Conservation (phyloP, 2,797 vertebrate genomes). For the Melanotaenia maccullochi region DNA sequence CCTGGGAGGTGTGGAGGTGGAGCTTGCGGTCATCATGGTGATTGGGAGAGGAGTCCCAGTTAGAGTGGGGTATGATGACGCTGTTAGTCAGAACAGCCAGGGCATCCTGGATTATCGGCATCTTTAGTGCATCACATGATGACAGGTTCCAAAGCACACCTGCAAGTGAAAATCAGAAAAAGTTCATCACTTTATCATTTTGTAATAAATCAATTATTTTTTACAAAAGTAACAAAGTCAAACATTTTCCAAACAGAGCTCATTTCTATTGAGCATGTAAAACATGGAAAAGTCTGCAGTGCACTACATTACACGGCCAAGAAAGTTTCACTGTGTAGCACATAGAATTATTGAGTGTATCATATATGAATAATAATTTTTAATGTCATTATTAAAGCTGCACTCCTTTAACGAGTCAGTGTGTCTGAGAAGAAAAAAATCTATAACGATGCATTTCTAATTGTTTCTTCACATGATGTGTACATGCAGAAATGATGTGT, state of each 20-base stretch:
- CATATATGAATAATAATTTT: no score
- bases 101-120: slow-evolving; percentile 99
- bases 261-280: background rate
- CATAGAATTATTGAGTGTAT: no score
- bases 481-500: no score
- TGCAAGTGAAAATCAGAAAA: slow-evolving; percentile 52
- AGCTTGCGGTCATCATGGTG: slow-evolving; percentile 96
- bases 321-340: background rate
- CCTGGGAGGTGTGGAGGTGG: slow-evolving; percentile 97
- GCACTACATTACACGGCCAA: background rate
- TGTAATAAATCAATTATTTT: background rate
- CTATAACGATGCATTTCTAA: no score
- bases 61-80: slow-evolving; percentile 97
- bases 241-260: no score
- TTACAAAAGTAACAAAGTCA: background rate
- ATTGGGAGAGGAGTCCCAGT: slow-evolving; percentile 93
- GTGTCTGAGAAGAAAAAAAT: no score
- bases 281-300: no score
- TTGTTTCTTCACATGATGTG: no score
- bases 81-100: slow-evolving; percentile 96
- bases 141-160: slow-evolving; percentile 99
- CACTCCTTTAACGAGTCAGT: no score
- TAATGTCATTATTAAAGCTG: no score
- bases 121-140: slow-evolving; percentile 98
- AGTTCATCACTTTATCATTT: background rate